phyloP scores from a whole-genome alignment of 2,888 invertebrate species.

The Agrilus cyanescens region DNA sequence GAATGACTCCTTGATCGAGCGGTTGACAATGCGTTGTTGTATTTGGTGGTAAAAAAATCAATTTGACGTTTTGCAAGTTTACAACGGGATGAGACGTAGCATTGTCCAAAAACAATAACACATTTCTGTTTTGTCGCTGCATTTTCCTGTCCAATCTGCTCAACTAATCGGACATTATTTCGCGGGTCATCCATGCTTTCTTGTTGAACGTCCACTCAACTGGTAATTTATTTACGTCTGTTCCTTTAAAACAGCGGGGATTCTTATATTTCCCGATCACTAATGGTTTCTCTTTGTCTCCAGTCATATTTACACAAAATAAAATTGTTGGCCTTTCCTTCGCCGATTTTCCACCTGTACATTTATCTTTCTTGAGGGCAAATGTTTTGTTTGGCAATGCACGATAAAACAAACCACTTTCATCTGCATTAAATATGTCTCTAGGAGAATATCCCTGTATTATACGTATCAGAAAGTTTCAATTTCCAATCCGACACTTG shows the following conservation, averaged over 20 bases:
- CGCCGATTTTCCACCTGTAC: constrained; percentile 15
- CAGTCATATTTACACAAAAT: constrained; percentile 14
- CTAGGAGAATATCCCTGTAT: background rate
- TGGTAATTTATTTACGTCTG: constrained; percentile 15
- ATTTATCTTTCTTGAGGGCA: constrained; percentile 16
- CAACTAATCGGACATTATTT: constrained; percentile 12
- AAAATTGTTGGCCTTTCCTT: constrained; percentile 18
- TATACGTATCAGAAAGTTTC: background rate
- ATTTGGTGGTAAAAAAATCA: constrained; percentile 11
- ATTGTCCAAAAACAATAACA: constrained; percentile 11
- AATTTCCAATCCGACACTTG: background rate
- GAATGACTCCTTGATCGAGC: constrained; percentile 9
- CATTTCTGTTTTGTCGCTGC: constrained; percentile 10
- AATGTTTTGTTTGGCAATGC: constrained; percentile 17
- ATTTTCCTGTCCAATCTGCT: constrained; percentile 6
- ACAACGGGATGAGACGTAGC: constrained; percentile 8
- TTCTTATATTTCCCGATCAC: constrained; percentile 16
- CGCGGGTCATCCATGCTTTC: constrained; percentile 13
- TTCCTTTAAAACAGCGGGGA: constrained; percentile 6
- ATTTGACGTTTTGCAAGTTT: constrained; percentile 7
- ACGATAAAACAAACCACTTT: constrained; percentile 17
- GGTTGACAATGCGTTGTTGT: constrained; percentile 10
- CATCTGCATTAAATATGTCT: constrained; percentile 9
- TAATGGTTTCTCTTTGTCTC: constrained; percentile 15
- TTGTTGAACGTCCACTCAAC: constrained; percentile 18